These are phyloP conservation scores for Trisateles emortualis DNA, from an alignment of 2,888 invertebrate genomes.

Conservation along the genomic window DNA sequence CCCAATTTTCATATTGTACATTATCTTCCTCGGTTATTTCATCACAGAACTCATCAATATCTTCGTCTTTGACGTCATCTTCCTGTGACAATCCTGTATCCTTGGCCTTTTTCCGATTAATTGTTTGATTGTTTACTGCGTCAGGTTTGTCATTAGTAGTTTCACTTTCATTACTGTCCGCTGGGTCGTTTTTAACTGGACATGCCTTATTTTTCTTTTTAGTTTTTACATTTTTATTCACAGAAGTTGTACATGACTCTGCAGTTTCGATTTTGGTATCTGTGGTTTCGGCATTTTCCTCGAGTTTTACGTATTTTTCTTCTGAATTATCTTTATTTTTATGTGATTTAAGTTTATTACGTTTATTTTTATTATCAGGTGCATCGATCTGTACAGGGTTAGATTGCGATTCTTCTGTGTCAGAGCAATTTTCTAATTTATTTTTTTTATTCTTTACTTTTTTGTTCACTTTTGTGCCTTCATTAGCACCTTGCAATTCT, in stretches of 20 bases:
- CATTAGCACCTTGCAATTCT: no score
- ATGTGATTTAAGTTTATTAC: slow-evolving; percentile 32
- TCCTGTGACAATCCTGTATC: slow-evolving; percentile 46
- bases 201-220: slow-evolving; percentile 31
- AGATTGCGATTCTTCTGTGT: slow-evolving; percentile 3
- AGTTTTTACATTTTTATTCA: slow-evolving; percentile 15
- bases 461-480: no score
- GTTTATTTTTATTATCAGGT: slow-evolving; percentile 16
- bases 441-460: no score
- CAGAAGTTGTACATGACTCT: not conserved
- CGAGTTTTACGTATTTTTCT: not conserved
- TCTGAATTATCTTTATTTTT: not conserved
- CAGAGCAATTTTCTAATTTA: slow-evolving; percentile 9
- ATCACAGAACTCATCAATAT: slow-evolving; percentile 79
- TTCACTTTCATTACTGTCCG: slow-evolving; percentile 48
- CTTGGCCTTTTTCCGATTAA: slow-evolving; percentile 21
- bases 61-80: slow-evolving; percentile 76
- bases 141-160: slow-evolving; percentile 48
- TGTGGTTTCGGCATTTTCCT: not conserved
- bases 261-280: not conserved
- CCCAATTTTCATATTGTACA: slow-evolving; percentile 75
- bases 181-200: slow-evolving; percentile 6
- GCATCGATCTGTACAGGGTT: slow-evolving; percentile 9
- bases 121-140: slow-evolving; percentile 27
- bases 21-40: slow-evolving; percentile 77